Conservation (phyloP, 2,113 vertebrate genomes). For the Ciconia maguari region DNA sequence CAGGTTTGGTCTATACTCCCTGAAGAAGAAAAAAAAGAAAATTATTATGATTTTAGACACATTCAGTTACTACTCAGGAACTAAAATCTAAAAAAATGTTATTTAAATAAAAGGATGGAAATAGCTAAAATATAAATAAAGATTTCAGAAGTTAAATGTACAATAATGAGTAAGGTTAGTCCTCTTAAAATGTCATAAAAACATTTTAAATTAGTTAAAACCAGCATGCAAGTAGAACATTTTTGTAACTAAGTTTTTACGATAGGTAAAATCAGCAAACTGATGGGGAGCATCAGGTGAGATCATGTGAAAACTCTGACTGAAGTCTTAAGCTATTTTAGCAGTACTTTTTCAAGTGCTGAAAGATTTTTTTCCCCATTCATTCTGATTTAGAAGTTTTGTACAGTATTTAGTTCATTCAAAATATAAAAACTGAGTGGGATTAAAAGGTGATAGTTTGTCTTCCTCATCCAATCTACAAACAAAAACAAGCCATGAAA, state of each 20-base stretch:
- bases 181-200: neutral
- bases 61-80: neutral
- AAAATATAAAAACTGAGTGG: neutral
- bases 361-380: neutral
- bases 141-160: neutral
- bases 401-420: neutral
- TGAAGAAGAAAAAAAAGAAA: neutral
- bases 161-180: neutral
- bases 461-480: neutral
- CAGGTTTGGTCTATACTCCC: neutral
- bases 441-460: neutral
- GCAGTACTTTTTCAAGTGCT: neutral
- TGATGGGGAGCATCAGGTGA: neutral
- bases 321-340: neutral
- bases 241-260: neutral
- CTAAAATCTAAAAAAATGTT: neutral
- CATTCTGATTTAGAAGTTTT: neutral
- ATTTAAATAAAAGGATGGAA: neutral
- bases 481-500: neutral
- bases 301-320: neutral
- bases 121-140: neutral
- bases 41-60: neutral
- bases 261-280: neutral
- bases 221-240: neutral
- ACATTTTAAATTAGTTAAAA: neutral